Conservation (phyloP, 2,797 vertebrate genomes). For the Cryptoblepharus egeriae region DNA sequence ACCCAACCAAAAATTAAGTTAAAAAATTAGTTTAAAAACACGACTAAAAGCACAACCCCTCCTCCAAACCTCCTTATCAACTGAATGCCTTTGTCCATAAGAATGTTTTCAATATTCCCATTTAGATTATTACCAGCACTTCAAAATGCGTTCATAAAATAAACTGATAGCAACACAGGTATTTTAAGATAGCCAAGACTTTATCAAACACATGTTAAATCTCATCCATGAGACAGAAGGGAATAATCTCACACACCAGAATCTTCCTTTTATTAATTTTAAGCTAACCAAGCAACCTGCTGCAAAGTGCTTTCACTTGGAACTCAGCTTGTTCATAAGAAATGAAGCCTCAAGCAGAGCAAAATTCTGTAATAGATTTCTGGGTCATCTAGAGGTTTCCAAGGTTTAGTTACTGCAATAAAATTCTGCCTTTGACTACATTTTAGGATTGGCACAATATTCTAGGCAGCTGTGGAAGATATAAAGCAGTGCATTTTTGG, state of each 20-base stretch:
- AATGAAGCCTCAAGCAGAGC: background rate
- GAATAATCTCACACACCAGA: background rate
- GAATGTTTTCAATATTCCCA: no score
- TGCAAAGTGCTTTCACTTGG: background rate
- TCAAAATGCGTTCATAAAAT: background rate
- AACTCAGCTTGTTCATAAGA: background rate
- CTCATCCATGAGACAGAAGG: background rate
- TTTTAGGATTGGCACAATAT: slow-evolving; percentile 19
- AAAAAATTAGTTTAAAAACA: no score
- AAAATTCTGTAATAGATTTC: background rate
- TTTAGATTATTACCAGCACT: background rate
- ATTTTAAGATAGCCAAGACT: background rate
- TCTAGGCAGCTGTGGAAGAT: slow-evolving; percentile 20
- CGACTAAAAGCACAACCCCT: no score
- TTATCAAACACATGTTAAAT: background rate
- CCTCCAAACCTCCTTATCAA: no score
- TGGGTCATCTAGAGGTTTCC: background rate
- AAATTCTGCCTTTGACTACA: slow-evolving; percentile 13
- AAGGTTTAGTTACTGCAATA: slow-evolving; percentile 8
- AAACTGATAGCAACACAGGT: background rate
- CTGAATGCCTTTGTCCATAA: no score
- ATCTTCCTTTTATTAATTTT: background rate
- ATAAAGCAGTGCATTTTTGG: slow-evolving; percentile 11
- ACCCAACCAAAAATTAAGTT: no score
- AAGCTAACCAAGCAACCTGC: background rate